Evolutionary conservation across 2,797 vertebrate species (phyloP), one percentile per base, ranked within the genome.

Genomic region (Alca torda): DNA sequence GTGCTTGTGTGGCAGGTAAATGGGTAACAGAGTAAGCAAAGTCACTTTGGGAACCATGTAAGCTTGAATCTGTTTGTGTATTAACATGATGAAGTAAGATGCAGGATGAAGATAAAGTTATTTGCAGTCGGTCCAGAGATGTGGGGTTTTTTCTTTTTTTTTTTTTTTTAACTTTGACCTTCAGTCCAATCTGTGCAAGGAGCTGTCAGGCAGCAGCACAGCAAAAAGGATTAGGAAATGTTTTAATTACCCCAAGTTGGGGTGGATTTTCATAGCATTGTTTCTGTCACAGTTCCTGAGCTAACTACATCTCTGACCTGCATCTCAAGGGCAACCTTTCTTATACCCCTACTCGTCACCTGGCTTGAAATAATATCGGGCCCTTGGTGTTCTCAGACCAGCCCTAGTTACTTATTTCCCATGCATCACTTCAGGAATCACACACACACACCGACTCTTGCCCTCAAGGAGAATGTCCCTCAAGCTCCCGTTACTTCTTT

Each of bases 1-100:
- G 51, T 76, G 84, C 73, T 93, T 93, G 89, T 1, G 0, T 90
- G 82, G 89, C 92, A 96, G 95, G 96, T 76, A 90, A 96, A 91
- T 96, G 80, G 59, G 87, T 95, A 78, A 93, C 37, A 77, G 93
- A 95, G 73, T 67, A 87, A 89, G 92, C 89, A 97, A 97, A 96
- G 97, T 97, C 95, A 97, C 96, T 96, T 96, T 94, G 87, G 95
- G 87, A 86, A 54, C 79, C 51, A 28, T 86, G 79, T 69, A 79
- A 86, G 63, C 79, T 84, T 78, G 54, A 73, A 89, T 87, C 60
- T 88, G 72, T 94, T 92, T 85, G 73, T 89, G 48, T 95, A 80
- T 91, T 93, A 91, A 93, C n/a, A 43, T 48, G 82, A 37, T 93
- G 69, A 87, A 83, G 50, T 77, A 83, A 89, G 95, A 97, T 89